Percentiles rank a stretch among this genome's conserved stretches.
Evolutionary conservation across 2,888 invertebrate genomes (phyloP).

Genomic region (Macrosoma leucophasiata): DNA sequence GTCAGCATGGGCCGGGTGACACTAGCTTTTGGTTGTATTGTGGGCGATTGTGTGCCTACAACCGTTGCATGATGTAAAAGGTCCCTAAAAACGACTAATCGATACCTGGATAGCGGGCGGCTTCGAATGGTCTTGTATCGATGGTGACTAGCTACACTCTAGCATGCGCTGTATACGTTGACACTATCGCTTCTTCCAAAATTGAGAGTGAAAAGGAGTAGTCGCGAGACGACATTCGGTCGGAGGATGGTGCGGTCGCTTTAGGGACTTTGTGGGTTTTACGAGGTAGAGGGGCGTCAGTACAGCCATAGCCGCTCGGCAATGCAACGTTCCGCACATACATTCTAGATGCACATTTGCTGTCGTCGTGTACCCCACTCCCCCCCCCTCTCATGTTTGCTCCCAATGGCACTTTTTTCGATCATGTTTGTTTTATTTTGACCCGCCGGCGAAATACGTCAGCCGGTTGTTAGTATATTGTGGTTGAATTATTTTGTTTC

Average conservation of each 20-base stretch:
- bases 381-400: too few relatives aligned
- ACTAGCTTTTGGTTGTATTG: conserved; percentile 68
- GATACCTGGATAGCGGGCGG: conserved; percentile 36
- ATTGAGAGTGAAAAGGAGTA: conserved; percentile 34
- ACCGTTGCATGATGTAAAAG: conserved; percentile 23
- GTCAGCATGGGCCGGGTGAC: conserved; percentile 59
- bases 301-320: too few relatives aligned
- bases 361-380: too few relatives aligned
- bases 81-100: conserved; percentile 15
- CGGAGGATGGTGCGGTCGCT: conserved; percentile 71
- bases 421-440: too few relatives aligned
- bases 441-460: too few relatives aligned
- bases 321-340: too few relatives aligned
- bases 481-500: too few relatives aligned
- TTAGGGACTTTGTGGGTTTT: too few relatives aligned
- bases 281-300: too few relatives aligned
- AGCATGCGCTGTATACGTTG: conserved; percentile 74
- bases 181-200: conserved; percentile 67
- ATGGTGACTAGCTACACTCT: conserved; percentile 61
- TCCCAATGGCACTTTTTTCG: too few relatives aligned
- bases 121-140: conserved; percentile 45
- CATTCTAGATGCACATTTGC: too few relatives aligned
- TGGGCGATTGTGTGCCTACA: conserved; percentile 47
- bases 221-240: conserved; percentile 57
- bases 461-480: too few relatives aligned